Conservation (phyloP, 1,140 invertebrate species). For the Idris sp. region DNA sequence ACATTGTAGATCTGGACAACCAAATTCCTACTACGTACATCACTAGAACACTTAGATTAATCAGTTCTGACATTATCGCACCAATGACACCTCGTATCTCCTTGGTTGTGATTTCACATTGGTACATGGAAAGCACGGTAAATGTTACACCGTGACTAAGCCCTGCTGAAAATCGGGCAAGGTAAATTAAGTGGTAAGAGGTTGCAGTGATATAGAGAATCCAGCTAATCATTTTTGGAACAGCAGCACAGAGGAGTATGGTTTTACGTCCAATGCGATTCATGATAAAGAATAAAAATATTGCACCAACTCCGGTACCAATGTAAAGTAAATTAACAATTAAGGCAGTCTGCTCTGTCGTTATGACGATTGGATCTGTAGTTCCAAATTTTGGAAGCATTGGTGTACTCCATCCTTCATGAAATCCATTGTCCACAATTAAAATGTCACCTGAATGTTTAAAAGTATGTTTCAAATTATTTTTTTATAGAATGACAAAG, state of each 20-base stretch:
- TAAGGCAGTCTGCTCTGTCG: constrained; percentile 63
- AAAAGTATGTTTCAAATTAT: neutral
- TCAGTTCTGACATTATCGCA: constrained; percentile 80
- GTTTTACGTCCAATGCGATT: constrained; percentile 80
- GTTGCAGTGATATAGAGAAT: constrained; percentile 74
- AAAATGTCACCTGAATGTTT: constrained; percentile 70
- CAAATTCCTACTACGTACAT: constrained; percentile 78
- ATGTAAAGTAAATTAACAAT: constrained; percentile 74
- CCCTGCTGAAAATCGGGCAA: constrained; percentile 78
- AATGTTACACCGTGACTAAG: constrained; percentile 75
- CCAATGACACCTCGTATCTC: constrained; percentile 80
- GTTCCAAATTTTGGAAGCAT: constrained; percentile 71
- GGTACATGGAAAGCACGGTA: constrained; percentile 80
- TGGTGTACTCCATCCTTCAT: constrained; percentile 76
- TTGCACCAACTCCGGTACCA: constrained; percentile 71
- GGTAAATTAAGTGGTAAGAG: constrained; percentile 65
- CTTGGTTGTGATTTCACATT: constrained; percentile 81
- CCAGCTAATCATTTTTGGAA: constrained; percentile 81
- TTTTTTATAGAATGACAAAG: no score
- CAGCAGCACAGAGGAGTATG: constrained; percentile 77
- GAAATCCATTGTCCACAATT: constrained; percentile 73
- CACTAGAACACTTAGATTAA: constrained; percentile 80
- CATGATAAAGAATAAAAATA: constrained; percentile 77
- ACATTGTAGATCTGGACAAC: constrained; percentile 70
- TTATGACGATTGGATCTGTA: constrained; percentile 66